phyloP scores from a whole-genome alignment of 2,888 invertebrate genomes.

The Limnephilus marmoratus region DNA sequence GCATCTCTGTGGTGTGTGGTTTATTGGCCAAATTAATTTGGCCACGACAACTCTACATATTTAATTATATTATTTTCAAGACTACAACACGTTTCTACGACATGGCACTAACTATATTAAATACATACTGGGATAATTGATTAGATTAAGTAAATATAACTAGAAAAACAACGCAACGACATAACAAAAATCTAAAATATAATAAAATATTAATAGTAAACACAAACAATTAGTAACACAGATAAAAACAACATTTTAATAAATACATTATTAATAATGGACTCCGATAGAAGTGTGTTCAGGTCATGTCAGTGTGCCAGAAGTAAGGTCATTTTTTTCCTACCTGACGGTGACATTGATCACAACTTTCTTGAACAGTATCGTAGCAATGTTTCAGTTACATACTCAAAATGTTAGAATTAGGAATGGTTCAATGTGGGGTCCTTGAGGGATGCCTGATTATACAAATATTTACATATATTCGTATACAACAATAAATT shows the following conservation, averaged over 20 bases:
- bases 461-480: too few relatives aligned
- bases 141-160: background rate
- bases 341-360: too few relatives aligned
- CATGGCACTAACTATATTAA: background rate
- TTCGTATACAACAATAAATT: too few relatives aligned
- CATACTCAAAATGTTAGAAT: too few relatives aligned
- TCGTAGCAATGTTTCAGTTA: too few relatives aligned
- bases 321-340: background rate
- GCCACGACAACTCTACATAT: background rate
- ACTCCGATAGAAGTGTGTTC: background rate
- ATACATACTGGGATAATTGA: background rate
- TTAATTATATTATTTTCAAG: background rate
- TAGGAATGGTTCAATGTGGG: too few relatives aligned
- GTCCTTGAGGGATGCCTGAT: too few relatives aligned
- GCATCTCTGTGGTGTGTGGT: background rate
- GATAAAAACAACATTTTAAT: background rate
- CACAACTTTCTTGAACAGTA: background rate
- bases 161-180: background rate
- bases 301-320: background rate
- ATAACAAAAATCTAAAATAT: background rate
- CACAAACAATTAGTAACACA: background rate
- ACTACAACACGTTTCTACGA: conserved; percentile 7
- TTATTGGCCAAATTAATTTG: background rate
- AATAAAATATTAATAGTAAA: background rate
- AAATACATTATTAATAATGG: background rate